Evolutionary conservation across 2,113 vertebrate species (phyloP).

Genomic region (Sterrhoptilus dennistouni): DNA sequence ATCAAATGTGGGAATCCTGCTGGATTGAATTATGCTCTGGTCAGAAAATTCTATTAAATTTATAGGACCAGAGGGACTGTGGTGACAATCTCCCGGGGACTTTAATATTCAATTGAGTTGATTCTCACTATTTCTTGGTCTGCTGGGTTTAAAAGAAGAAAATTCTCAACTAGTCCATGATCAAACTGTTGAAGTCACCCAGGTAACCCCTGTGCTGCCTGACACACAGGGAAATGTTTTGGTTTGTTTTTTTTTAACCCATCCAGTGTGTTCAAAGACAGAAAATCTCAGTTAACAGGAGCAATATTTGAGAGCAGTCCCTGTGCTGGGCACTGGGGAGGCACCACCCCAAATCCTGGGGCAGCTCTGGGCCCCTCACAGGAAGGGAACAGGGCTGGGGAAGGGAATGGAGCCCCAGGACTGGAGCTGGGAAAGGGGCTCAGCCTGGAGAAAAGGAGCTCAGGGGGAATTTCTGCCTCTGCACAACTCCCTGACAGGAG

Average conservation of each 20-base stretch:
- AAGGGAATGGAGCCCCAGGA: neutral
- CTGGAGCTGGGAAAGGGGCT: neutral
- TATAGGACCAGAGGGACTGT: neutral
- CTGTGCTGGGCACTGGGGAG: neutral
- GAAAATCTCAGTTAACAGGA: neutral
- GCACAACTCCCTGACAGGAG: neutral
- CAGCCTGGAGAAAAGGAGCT: neutral
- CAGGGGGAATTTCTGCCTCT: neutral
- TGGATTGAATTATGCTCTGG: neutral
- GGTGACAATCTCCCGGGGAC: neutral
- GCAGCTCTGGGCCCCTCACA: no score
- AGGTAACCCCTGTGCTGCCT: neutral
- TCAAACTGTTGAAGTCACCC: neutral
- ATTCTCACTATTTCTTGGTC: neutral
- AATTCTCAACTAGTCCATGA: neutral
- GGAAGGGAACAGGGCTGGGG: neutral
- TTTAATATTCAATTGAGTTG: neutral
- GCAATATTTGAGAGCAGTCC: neutral
- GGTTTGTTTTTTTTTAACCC: neutral
- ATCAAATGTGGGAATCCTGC: neutral
- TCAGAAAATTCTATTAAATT: neutral
- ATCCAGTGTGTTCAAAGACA: fast-evolving
- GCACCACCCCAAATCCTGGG: neutral
- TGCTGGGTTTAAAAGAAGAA: neutral
- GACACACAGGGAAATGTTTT: neutral